Base-by-base conservation (phyloP, 2,888 invertebrate species). In the Smittia sp. region DNA sequence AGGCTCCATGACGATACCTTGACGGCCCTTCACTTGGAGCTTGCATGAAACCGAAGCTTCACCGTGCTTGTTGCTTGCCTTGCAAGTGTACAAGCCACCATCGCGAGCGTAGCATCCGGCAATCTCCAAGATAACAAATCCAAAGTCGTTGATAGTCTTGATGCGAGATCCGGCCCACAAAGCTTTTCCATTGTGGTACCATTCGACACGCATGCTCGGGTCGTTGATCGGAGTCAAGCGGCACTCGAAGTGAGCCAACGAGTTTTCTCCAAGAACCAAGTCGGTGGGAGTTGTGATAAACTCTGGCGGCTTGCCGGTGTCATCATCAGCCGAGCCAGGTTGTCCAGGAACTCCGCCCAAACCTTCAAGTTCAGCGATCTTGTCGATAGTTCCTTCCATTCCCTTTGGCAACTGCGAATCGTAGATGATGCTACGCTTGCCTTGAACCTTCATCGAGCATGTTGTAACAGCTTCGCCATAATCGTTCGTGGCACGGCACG, bases 171-270 rank as follows among this genome's bases (percentile, higher is more conserved):
- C 94, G 74, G 94, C 91, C 81, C 92, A 87, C 75, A 98, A 86
- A 1, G 96, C 90, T 82, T 96, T 93, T 58, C 96, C 98, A 81
- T 99, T 96, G 79, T 96, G 96, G 88, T 89, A 98, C 98, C 98
- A 98, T 83, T 98, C 97, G 11, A 96, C 94, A 77, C 93, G 86
- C 91, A 96, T 93, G 79, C 93, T 94, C 3, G 94, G 92, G 81
- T 96, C 96, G 79, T 94, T 94, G 15, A 95, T 88, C 18, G 96
- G 96, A 76, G 90, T 88, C 74, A 96, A 84, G 74, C 93, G 89
- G 79, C 95, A 95, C 83, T 97, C 96, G 78, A 96, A 96, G 83
- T 96, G 94, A 66, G 96, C 96, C 75, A 95, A 85, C 3, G 92
- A 89, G 79, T 95, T 95, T 84, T 97, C 96, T 7, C 88, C 86